Percentiles rank a stretch among this genome's conserved stretches.
Conservation (phyloP, 2,888 invertebrate genomes). For the Thymelicus sylvestris region DNA sequence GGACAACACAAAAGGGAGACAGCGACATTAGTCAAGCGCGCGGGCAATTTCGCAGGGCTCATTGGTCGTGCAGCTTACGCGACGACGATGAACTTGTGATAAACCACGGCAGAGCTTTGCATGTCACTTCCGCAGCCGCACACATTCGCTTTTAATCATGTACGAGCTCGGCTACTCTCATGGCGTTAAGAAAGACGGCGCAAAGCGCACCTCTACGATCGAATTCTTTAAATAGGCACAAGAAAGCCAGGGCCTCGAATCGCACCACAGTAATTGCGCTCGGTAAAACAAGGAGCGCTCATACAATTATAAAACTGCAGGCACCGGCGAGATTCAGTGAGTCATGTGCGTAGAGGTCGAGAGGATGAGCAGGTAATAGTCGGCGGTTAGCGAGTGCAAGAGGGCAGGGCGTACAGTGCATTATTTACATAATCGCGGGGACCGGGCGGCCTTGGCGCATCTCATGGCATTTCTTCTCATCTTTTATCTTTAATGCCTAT, state of each 20-base stretch:
- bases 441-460: slow-evolving; percentile 71
- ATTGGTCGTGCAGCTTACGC: slow-evolving; percentile 44
- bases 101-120: slow-evolving; percentile 40
- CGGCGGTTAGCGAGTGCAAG: slow-evolving; percentile 45
- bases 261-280: slow-evolving; percentile 33
- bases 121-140: slow-evolving; percentile 47
- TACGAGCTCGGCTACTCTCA: slow-evolving; percentile 43
- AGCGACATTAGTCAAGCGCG: slow-evolving; percentile 33
- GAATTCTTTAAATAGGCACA: slow-evolving; percentile 31
- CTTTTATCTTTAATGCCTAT: slow-evolving; percentile 45
- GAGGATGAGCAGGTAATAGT: slow-evolving; percentile 52
- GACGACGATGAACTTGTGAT: slow-evolving; percentile 49
- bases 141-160: slow-evolving; percentile 48
- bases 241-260: slow-evolving; percentile 21
- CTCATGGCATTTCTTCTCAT: slow-evolving; percentile 51
- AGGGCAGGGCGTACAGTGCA: slow-evolving; percentile 52
- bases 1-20: slow-evolving; percentile 36
- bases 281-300: slow-evolving; percentile 31
- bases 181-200: background rate
- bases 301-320: slow-evolving; percentile 39
- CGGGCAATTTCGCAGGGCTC: slow-evolving; percentile 36
- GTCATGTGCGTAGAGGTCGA: slow-evolving; percentile 45
- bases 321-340: slow-evolving; percentile 40
- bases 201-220: slow-evolving; percentile 12
- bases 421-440: slow-evolving; percentile 75